Conservation (phyloP, 2,113 vertebrate genomes). For the Vombatus ursinus region DNA sequence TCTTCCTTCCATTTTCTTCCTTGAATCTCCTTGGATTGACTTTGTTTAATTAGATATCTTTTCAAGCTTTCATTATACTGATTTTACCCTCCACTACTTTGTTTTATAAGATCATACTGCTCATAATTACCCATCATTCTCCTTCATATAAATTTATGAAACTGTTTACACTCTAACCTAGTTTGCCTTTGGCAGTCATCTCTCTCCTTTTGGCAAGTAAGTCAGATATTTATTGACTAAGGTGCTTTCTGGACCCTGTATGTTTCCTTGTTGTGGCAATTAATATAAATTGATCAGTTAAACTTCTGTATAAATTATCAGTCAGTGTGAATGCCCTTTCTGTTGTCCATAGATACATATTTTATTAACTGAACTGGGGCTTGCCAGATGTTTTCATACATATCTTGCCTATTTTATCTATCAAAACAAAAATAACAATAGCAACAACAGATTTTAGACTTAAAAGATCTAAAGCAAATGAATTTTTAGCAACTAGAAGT, state of each 20-base stretch:
- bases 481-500: not conserved
- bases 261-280: not conserved
- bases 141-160: not conserved
- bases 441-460: not conserved
- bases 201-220: not conserved
- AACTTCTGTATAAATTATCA: not conserved
- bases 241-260: not conserved
- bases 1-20: not conserved
- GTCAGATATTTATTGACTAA: not conserved
- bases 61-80: not conserved
- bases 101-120: not conserved
- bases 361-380: not conserved
- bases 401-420: not conserved
- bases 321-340: not conserved
- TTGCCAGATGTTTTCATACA: not conserved
- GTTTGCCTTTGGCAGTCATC: not conserved
- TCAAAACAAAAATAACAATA: too few relatives aligned
- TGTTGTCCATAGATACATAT: not conserved
- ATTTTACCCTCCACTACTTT: not conserved
- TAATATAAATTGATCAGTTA: not conserved
- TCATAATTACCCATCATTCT: not conserved
- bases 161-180: not conserved
- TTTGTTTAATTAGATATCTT: not conserved
- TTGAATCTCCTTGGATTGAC: not conserved
- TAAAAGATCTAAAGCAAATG: not conserved